Percentiles rank a stretch among this genome's conserved stretches.
Evolutionary conservation across 2,888 invertebrate species (phyloP).

Genomic region (Synergus gifuensis): DNA sequence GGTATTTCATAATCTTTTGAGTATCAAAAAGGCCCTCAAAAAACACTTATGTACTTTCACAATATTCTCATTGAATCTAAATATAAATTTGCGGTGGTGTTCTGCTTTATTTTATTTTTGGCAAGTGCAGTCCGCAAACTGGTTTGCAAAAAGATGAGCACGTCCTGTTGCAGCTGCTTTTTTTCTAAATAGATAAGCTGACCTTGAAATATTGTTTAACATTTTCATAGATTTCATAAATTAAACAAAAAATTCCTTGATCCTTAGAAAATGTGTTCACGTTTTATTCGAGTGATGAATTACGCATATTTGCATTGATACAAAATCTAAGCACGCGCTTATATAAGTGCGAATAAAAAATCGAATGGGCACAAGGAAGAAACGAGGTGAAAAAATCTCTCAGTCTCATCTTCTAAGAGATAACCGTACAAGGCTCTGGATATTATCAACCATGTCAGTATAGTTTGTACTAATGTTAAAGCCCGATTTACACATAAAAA

Average conservation of each 20-base stretch:
- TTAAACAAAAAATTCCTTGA: neutral
- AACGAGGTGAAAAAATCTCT: conserved; percentile 27
- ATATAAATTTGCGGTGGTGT: neutral
- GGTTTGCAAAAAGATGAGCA: neutral
- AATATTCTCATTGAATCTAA: conserved; percentile 3
- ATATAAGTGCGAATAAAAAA: conserved; percentile 32
- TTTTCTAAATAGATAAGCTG: neutral
- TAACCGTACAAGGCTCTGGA: conserved; percentile 18
- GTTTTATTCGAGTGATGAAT: conserved; percentile 21
- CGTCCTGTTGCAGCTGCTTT: neutral
- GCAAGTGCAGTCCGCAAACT: neutral
- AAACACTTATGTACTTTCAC: neutral
- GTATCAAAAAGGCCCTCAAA: neutral
- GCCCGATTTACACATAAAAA: conserved; percentile 2
- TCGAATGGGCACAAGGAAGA: conserved; percentile 28
- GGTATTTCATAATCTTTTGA: neutral
- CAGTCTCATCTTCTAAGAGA: conserved; percentile 28
- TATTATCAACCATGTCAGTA: conserved; percentile 17
- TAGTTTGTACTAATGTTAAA: neutral
- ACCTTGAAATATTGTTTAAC: too few species aligned
- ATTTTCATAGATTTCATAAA: too few species aligned
- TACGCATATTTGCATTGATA: neutral
- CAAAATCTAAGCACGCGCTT: conserved; percentile 13
- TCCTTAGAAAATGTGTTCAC: conserved; percentile 16
- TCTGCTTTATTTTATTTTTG: neutral